phyloP scores from a whole-genome alignment of 64 coral and sea anemone species.

The Stichodactyla helianthus region DNA sequence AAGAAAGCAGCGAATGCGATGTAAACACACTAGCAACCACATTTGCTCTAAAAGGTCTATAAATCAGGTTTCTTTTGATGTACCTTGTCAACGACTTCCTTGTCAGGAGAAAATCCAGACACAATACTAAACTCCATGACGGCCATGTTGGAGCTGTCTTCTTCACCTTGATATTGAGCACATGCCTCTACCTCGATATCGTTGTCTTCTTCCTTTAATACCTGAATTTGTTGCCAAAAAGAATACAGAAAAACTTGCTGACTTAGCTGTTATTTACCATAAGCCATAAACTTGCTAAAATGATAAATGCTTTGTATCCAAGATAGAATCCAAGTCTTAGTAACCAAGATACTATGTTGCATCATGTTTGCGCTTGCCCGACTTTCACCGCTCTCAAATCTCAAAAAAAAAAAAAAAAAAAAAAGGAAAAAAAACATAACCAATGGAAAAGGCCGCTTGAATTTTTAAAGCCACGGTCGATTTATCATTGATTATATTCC shows the following conservation, averaged over 20 bases:
- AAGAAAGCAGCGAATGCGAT: no score
- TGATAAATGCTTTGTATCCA: no score
- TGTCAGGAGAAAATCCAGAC: slow-evolving; percentile 74
- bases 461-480: no score
- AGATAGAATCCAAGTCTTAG: no score
- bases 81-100: slow-evolving; percentile 60
- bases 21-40: background rate
- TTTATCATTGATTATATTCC: no score
- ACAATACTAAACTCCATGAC: slow-evolving; percentile 75
- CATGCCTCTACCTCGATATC: slow-evolving; percentile 56
- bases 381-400: background rate
- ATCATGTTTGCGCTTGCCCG: no score
- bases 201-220: slow-evolving; percentile 48
- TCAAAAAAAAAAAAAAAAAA: background rate
- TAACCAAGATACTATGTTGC: no score
- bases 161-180: slow-evolving; percentile 57
- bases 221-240: background rate
- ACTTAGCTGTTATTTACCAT: background rate
- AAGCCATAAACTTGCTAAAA: no score
- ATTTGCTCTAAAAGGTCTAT: background rate
- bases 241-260: background rate
- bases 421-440: background rate
- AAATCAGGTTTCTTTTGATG: background rate
- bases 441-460: no score
- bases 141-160: slow-evolving; percentile 66